phyloP scores from a whole-genome alignment of 2,113 vertebrate genomes.

The Aplodontia rufa region DNA sequence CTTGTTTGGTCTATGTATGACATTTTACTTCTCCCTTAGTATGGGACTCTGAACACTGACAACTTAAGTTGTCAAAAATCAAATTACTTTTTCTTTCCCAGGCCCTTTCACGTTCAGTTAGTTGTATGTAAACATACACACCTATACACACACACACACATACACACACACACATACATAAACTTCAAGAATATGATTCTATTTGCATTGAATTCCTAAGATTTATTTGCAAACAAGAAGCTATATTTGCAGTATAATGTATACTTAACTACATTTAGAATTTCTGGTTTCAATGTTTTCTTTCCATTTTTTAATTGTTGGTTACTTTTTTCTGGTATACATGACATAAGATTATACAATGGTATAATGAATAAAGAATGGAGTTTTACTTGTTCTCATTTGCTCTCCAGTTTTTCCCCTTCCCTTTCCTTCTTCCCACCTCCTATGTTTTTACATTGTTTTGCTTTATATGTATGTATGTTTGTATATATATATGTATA shows the following conservation, averaged over 20 bases:
- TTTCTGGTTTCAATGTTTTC: not conserved
- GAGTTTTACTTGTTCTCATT: no score
- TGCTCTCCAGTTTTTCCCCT: no score
- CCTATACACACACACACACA: not conserved
- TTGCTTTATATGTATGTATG: no score
- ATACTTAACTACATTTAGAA: constrained; percentile 23
- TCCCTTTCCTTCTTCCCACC: no score
- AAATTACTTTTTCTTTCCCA: not conserved
- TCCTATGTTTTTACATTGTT: no score
- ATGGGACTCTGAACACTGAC: not conserved
- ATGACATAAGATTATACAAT: no score
- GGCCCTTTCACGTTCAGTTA: not conserved
- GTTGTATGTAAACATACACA: not conserved
- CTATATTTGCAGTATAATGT: not conserved
- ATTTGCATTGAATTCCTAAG: not conserved
- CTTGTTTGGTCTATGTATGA: not conserved
- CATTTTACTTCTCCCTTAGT: not conserved
- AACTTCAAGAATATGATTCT: not conserved
- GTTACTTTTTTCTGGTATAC: no score
- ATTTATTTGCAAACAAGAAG: not conserved
- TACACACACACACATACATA: not conserved
- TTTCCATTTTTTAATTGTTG: no score
- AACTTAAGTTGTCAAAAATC: not conserved
- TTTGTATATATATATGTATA: no score
- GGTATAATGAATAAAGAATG: no score